phyloP scores from a whole-genome alignment of 2,113 vertebrate genomes.

The Prietella phreatophila region DNA sequence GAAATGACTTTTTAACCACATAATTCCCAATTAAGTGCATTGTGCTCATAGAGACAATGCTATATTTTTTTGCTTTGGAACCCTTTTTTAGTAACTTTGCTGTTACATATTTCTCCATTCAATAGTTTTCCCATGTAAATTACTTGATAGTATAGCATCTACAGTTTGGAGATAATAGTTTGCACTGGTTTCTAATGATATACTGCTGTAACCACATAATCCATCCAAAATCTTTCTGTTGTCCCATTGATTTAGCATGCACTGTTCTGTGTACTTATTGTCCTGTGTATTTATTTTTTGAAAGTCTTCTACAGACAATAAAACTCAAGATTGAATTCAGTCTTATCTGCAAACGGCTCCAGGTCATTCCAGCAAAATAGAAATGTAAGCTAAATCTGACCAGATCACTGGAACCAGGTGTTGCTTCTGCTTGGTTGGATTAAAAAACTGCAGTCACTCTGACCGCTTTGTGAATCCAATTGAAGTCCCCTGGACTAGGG shows the following conservation, averaged over 20 bases:
- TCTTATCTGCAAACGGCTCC: background rate
- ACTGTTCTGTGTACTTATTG: background rate
- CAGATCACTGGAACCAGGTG: background rate
- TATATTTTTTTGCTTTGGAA: background rate
- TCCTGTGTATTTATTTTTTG: background rate
- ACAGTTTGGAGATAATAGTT: background rate
- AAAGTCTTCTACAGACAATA: background rate
- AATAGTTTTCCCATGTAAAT: background rate
- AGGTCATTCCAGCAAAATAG: background rate
- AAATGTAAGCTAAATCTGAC: background rate
- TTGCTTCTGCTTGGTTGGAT: background rate
- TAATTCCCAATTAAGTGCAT: background rate
- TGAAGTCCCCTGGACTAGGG: background rate
- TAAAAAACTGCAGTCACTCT: background rate
- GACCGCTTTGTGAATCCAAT: background rate
- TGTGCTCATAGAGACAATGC: background rate
- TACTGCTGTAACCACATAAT: background rate
- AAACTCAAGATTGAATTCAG: background rate
- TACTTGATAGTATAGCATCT: background rate
- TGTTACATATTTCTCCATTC: background rate
- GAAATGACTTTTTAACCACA: background rate
- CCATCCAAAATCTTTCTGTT: background rate
- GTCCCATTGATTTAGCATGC: background rate
- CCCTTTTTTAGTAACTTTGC: background rate
- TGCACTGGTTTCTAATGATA: too few species aligned